Evolutionary conservation across 2,113 vertebrate species (phyloP).

Genomic region (Vulpes lagopus): DNA sequence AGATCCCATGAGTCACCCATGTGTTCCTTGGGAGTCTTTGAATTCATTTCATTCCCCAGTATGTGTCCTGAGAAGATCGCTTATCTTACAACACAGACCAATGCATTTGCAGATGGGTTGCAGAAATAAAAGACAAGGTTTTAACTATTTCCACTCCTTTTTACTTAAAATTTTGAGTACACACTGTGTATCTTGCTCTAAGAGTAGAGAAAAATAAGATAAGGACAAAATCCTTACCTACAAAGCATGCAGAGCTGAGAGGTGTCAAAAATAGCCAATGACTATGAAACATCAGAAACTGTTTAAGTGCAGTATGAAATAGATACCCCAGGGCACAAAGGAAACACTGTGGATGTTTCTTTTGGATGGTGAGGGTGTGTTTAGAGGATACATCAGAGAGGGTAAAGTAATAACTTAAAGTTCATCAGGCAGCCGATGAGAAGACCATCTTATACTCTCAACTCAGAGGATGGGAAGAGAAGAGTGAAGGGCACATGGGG

Average conservation of each 20-base stretch:
- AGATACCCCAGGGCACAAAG: not conserved
- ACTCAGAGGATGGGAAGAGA: fast-evolving
- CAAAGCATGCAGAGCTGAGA: not conserved
- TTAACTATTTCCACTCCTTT: not conserved
- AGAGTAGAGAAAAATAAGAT: not conserved
- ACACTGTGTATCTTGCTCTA: not conserved
- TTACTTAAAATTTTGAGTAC: not conserved
- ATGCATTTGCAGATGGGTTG: not conserved
- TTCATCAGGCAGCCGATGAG: fast-evolving
- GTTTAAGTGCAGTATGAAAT: fast-evolving
- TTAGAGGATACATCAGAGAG: not conserved
- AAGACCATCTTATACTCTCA: not conserved
- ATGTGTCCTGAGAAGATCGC: not conserved
- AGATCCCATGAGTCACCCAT: conserved; percentile 54
- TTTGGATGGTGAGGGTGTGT: fast-evolving
- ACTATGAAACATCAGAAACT: not conserved
- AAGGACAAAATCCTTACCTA: not conserved
- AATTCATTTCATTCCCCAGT: conserved; percentile 52
- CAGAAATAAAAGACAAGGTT: not conserved
- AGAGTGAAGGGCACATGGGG: not conserved
- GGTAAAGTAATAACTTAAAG: not conserved
- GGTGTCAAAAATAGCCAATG: not conserved
- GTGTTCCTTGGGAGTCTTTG: conserved; percentile 23
- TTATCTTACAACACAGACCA: not conserved
- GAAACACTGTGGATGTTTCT: fast-evolving